Base-by-base conservation (phyloP, 2,888 invertebrate species). In the Adela reaumurella region DNA sequence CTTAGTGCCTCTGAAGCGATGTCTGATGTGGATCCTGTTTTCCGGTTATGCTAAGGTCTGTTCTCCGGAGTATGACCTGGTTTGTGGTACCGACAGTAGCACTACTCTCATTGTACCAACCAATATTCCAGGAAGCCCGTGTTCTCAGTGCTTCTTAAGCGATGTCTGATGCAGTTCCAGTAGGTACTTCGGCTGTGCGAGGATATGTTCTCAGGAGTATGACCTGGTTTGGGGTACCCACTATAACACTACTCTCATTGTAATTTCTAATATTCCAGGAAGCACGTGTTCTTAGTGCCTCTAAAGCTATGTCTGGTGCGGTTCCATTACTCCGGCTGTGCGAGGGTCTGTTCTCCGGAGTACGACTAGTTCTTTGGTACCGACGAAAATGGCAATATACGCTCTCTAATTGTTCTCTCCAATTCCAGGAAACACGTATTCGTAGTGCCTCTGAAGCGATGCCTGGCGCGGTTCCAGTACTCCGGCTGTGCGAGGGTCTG, bases 201-300 rank as follows among this genome's bases (percentile, higher is more conserved):
- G 89, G 59, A 92, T 94, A 56, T 94, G 94, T 60, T 89, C 93
- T 8, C 83, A 89, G 0, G 90, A 90, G 59, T 94, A 88, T 74
- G 92, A 94, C 62, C 94, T 94, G 0, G 92, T 95, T 5, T 96
- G 96, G 67, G 96, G 94, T n/a, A 90, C 90, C 2, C 94, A 96
- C 63, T 85, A 86, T 52, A 92, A 89, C 81, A 95, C 95, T n/a
- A n/a, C n/a, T n/a, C n/a, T n/a, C n/a, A n/a, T n/a, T n/a, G n/a
- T n/a, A n/a, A n/a, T n/a, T n/a, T n/a, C n/a, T n/a, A n/a, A n/a
- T n/a, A n/a, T n/a, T n/a, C n/a, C n/a, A n/a, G n/a, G n/a, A n/a
- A n/a, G n/a, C n/a, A n/a, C n/a, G n/a, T n/a, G n/a, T n/a, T n/a
- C n/a, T n/a, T n/a, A n/a, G n/a, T n/a, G n/a, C n/a, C n/a, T n/a